Conservation (phyloP, 2,797 vertebrate species). For the Neostethus bicornis region DNA sequence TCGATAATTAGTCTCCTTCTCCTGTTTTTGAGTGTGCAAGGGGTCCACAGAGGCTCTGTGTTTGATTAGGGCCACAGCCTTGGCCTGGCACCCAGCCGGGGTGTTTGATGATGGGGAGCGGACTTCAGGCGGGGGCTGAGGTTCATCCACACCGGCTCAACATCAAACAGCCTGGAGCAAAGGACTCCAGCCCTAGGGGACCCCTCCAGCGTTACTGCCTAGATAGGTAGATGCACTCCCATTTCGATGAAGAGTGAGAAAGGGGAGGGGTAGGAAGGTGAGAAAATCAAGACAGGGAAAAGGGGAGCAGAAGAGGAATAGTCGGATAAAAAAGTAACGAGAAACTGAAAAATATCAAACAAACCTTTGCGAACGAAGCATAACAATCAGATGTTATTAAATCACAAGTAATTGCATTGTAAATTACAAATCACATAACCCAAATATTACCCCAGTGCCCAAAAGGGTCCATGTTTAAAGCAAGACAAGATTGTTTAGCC, state of each 20-base stretch:
- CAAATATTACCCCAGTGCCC: too few species aligned
- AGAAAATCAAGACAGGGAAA: conserved; percentile 14
- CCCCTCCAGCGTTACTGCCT: conserved; percentile 61
- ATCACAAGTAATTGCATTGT: too few species aligned
- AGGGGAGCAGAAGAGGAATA: background rate
- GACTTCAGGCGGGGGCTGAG: conserved; percentile 64
- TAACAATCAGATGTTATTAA: background rate
- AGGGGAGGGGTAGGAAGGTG: background rate
- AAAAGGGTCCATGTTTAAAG: too few species aligned
- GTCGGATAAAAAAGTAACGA: conserved; percentile 4
- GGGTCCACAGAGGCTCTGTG: conserved; percentile 56
- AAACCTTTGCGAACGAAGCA: background rate
- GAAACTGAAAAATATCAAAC: conserved; percentile 5
- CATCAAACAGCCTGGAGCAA: conserved; percentile 76
- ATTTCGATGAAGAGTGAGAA: conserved; percentile 19
- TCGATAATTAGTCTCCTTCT: conserved; percentile 70
- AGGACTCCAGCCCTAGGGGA: conserved; percentile 73
- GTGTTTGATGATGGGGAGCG: conserved; percentile 69
- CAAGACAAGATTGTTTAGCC: too few species aligned
- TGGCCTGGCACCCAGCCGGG: conserved; percentile 66
- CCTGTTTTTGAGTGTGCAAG: conserved; percentile 50
- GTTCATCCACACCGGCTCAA: conserved; percentile 66
- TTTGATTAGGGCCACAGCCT: conserved; percentile 77
- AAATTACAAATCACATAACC: too few species aligned
- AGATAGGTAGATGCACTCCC: conserved; percentile 65